A percentile compares a stretch with the other conserved stretches of the same genome.
Evolutionary conservation across 2,888 invertebrate species (phyloP).

Genomic region (Agrotis puta): DNA sequence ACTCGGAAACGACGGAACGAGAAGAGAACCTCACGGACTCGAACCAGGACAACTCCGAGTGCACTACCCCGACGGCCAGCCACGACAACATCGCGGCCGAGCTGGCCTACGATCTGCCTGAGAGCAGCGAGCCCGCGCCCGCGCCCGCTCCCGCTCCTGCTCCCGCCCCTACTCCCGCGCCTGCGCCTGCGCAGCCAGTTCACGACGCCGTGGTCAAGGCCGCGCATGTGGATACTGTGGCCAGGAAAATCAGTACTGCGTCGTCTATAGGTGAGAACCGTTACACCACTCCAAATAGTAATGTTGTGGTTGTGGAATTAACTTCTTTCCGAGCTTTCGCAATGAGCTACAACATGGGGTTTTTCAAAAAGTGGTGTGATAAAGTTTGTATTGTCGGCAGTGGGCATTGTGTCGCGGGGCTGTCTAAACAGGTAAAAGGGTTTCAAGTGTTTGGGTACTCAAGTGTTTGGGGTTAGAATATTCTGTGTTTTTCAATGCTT

Average conservation of each 20-base stretch:
- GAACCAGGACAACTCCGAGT: conserved; percentile 90
- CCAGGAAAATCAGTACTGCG: conserved; percentile 87
- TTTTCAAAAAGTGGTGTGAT: too few species aligned
- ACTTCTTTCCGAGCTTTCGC: too few species aligned
- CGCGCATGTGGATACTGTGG: conserved; percentile 68
- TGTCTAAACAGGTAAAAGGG: too few species aligned
- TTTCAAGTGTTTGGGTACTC: too few species aligned
- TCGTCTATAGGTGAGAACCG: conserved; percentile 82
- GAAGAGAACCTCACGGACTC: conserved; percentile 90
- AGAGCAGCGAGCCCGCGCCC: conserved; percentile 50
- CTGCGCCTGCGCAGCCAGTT: conserved; percentile 26
- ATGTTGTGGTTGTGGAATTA: too few species aligned
- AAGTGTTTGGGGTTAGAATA: too few species aligned
- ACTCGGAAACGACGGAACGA: conserved; percentile 88
- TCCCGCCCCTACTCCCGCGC: conserved; percentile 24
- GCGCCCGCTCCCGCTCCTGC: conserved; percentile 57
- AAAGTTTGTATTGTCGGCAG: too few species aligned
- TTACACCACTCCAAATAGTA: too few species aligned
- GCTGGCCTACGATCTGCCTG: conserved; percentile 78
- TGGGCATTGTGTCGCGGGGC: too few species aligned
- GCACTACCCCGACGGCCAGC: conserved; percentile 89
- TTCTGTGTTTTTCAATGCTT: too few species aligned
- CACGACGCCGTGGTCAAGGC: conserved; percentile 41
- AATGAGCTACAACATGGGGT: too few species aligned
- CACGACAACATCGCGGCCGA: conserved; percentile 88